phyloP scores from a whole-genome alignment of 2,797 vertebrate species.

The Lagocephalus sceleratus region DNA sequence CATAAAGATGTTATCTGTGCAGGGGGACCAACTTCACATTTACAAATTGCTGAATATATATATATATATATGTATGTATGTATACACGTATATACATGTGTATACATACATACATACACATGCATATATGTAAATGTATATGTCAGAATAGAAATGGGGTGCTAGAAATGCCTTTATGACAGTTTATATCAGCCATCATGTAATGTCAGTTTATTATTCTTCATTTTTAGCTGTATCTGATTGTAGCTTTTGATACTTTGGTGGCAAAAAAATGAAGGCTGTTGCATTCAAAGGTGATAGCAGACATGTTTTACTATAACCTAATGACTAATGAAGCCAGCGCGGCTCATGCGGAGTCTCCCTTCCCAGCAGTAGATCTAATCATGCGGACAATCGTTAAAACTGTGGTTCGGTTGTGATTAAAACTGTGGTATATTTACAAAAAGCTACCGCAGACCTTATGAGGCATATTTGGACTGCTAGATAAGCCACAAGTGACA shows the following conservation, averaged over 20 bases:
- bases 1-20: slow-evolving; percentile 32
- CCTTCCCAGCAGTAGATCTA: slow-evolving; percentile 41
- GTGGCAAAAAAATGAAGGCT: slow-evolving; percentile 47
- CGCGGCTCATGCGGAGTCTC: slow-evolving; percentile 40
- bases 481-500: slow-evolving; percentile 59
- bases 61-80: too few species aligned
- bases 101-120: too few species aligned
- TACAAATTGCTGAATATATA: slow-evolving; percentile 12
- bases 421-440: slow-evolving; percentile 40
- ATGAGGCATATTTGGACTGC: slow-evolving; percentile 59
- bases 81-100: too few species aligned
- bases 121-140: too few species aligned
- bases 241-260: slow-evolving; percentile 20
- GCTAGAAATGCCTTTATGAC: too few species aligned
- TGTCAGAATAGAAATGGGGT: too few species aligned
- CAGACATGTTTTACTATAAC: slow-evolving; percentile 35
- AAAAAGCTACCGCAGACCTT: slow-evolving; percentile 33
- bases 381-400: slow-evolving; percentile 44
- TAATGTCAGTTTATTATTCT: too few species aligned
- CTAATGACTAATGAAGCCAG: slow-evolving; percentile 43
- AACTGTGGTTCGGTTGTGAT: slow-evolving; percentile 42
- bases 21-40: slow-evolving; percentile 10
- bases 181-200: too few species aligned
- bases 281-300: slow-evolving; percentile 38
- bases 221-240: slow-evolving; percentile 16